Evolutionary conservation across 1,140 invertebrate species (phyloP).

Genomic region (Apis florea): DNA sequence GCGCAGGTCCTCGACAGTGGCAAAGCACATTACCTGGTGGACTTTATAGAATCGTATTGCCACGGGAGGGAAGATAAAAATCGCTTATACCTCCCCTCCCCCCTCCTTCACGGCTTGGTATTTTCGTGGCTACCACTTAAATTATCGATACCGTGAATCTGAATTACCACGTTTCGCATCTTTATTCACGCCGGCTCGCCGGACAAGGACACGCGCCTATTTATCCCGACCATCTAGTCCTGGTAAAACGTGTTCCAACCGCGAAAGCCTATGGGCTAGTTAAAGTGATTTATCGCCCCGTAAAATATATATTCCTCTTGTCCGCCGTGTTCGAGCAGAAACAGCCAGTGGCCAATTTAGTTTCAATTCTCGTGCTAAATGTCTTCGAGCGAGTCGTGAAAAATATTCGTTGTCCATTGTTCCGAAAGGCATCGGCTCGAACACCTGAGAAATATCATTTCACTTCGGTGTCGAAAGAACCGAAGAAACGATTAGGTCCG

Average conservation of each 20-base stretch:
- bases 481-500: not conserved
- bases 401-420: slow-evolving; percentile 1
- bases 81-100: not conserved
- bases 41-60: slow-evolving; percentile 2
- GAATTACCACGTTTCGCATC: slow-evolving; percentile 38
- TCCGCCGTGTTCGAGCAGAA: slow-evolving; percentile 19
- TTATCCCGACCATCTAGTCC: slow-evolving; percentile 52
- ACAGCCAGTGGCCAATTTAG: slow-evolving; percentile 18
- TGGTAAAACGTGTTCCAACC: slow-evolving; percentile 54
- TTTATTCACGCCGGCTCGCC: slow-evolving; percentile 38
- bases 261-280: slow-evolving; percentile 40
- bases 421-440: not conserved
- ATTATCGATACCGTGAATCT: slow-evolving; percentile 36
- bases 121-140: slow-evolving; percentile 4
- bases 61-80: not conserved
- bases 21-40: not conserved
- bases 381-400: not conserved
- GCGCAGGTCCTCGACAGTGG: not conserved
- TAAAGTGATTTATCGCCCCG: slow-evolving; percentile 54
- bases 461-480: not conserved
- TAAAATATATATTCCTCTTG: slow-evolving; percentile 47
- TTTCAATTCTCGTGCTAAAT: not conserved
- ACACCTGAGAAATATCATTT: not conserved
- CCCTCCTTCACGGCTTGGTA: no score
- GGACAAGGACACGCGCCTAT: slow-evolving; percentile 51